These are phyloP conservation scores for Aphaenogaster rudis DNA, from an alignment of 1,140 invertebrate genomes.

Conservation along the genomic window DNA sequence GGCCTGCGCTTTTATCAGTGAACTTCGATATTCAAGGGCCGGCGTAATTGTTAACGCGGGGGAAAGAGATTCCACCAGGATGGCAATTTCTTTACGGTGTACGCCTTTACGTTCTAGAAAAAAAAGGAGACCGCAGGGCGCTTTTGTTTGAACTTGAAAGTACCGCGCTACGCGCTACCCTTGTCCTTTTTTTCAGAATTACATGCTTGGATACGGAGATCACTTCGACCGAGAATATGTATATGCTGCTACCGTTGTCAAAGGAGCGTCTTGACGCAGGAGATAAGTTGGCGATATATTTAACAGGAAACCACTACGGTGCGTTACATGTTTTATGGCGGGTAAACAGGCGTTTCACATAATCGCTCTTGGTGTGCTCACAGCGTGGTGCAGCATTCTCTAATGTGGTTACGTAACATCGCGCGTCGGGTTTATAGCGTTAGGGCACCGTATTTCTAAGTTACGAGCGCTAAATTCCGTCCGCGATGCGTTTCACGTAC, in stretches of 20 bases:
- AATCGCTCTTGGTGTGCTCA: slow-evolving; percentile 48
- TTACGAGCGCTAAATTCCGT: slow-evolving; percentile 64
- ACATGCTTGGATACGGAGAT: slow-evolving; percentile 54
- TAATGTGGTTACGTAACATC: slow-evolving; percentile 61
- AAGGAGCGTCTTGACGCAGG: slow-evolving; percentile 57
- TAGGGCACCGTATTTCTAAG: slow-evolving; percentile 27
- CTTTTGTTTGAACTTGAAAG: slow-evolving; percentile 58
- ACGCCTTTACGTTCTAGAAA: slow-evolving; percentile 38
- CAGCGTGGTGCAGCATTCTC: not conserved
- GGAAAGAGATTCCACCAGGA: slow-evolving; percentile 40
- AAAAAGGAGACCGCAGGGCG: slow-evolving; percentile 27
- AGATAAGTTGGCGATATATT: slow-evolving; percentile 58
- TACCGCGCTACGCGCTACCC: slow-evolving; percentile 28
- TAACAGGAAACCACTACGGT: slow-evolving; percentile 40
- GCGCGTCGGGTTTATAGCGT: slow-evolving; percentile 46
- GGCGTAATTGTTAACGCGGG: slow-evolving; percentile 30
- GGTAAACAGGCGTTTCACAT: slow-evolving; percentile 54
- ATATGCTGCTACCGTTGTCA: slow-evolving; percentile 38
- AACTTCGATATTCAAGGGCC: slow-evolving; percentile 57
- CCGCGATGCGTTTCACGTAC: not conserved
- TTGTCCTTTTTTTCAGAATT: slow-evolving; percentile 48
- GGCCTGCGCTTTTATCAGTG: slow-evolving; percentile 54
- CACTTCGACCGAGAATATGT: slow-evolving; percentile 51
- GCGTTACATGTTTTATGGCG: slow-evolving; percentile 51
- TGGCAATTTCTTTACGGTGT: slow-evolving; percentile 53